A percentile compares a stretch with the other conserved stretches of the same genome.
Conservation (phyloP, 2,888 invertebrate species). For the Hirtodrosophila confusa region DNA sequence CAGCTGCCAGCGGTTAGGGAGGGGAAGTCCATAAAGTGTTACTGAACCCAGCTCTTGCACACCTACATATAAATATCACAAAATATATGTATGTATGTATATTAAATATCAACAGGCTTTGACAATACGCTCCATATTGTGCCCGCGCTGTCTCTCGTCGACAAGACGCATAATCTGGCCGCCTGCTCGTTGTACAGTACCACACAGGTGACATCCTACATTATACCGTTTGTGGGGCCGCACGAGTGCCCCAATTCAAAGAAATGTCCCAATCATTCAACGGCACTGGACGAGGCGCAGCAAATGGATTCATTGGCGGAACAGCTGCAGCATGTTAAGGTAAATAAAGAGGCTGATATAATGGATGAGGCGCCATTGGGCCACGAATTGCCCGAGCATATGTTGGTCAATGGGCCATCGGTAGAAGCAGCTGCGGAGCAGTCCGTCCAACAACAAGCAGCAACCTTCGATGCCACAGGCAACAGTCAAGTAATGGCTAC, state of each 20-base stretch:
- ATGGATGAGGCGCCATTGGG: conserved; percentile 69
- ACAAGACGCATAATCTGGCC: conserved; percentile 73
- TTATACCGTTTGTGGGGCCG: conserved; percentile 84
- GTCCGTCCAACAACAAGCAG: conserved; percentile 28
- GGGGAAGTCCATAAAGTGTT: conserved; percentile 27
- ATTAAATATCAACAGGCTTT: conserved; percentile 79
- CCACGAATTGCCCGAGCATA: conserved; percentile 80
- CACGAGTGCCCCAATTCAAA: conserved; percentile 84
- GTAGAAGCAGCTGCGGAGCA: conserved; percentile 15
- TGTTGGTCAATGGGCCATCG: conserved; percentile 60
- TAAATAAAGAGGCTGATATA: conserved; percentile 36
- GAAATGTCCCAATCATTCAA: conserved; percentile 82
- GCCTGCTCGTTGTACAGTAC: conserved; percentile 78
- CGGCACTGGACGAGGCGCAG: conserved; percentile 21
- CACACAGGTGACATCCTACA: conserved; percentile 83
- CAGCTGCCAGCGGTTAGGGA: neutral
- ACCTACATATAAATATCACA: conserved; percentile 1
- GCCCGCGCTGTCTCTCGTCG: conserved; percentile 82
- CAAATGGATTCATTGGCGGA: conserved; percentile 46
- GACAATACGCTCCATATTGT: conserved; percentile 84
- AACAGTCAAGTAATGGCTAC: conserved; percentile 80
- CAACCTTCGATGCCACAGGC: conserved; percentile 66
- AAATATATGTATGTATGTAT: conserved; percentile 4
- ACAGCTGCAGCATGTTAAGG: conserved; percentile 31
- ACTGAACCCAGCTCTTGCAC: conserved; percentile 40